Conservation (phyloP, 1,140 invertebrate species). For the Brachionus rotundiformis region DNA sequence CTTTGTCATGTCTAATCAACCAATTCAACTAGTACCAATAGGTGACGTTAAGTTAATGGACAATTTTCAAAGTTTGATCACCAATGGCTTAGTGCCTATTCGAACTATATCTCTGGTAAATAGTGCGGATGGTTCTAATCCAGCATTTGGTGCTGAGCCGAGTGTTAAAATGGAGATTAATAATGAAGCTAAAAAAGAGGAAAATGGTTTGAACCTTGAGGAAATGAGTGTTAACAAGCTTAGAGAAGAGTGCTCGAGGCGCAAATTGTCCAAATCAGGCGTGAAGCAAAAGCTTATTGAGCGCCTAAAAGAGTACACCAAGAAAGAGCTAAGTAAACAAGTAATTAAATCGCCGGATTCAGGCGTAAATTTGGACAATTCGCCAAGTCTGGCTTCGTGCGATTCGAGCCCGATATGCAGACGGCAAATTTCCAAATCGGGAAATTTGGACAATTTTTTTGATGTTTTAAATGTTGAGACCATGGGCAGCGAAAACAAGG, state of each 20-base stretch:
- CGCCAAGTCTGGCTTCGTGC: not conserved
- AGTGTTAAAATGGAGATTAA: not conserved
- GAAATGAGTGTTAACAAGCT: conserved; percentile 25
- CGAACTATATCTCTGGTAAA: not conserved
- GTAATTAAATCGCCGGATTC: conserved; percentile 30
- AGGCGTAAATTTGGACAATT: conserved; percentile 27
- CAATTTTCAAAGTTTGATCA: conserved; percentile 26
- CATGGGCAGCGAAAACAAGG: not conserved
- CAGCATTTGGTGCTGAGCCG: not conserved
- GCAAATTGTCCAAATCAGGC: conserved; percentile 37
- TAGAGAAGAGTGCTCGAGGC: conserved; percentile 38
- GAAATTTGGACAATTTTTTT: not conserved
- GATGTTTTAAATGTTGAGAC: conserved; percentile 5
- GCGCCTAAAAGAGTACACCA: not conserved
- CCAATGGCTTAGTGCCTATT: not conserved
- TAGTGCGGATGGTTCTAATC: not conserved
- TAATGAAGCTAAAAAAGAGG: not conserved
- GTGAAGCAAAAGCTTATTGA: conserved; percentile 38
- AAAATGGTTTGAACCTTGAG: not conserved
- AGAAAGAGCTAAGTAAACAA: conserved; percentile 22
- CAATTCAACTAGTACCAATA: conserved; percentile 23
- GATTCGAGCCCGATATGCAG: not conserved
- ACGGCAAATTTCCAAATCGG: not conserved
- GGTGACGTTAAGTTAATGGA: conserved; percentile 23
- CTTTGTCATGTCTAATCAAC: not conserved